These are phyloP conservation scores for Synergus laeviventris DNA, from an alignment of 2,888 invertebrate genomes.

Conservation along the genomic window DNA sequence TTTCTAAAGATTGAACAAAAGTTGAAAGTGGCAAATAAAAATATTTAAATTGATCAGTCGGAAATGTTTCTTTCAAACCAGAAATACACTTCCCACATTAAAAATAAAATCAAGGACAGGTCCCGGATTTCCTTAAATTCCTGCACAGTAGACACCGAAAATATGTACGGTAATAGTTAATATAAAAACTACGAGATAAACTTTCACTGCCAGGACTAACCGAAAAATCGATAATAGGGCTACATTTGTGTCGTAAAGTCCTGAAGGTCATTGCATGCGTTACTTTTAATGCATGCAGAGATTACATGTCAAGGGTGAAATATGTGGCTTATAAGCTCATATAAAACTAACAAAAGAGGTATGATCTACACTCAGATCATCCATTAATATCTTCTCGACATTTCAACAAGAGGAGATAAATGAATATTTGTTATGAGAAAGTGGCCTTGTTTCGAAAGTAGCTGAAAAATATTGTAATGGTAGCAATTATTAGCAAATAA, in stretches of 20 bases:
- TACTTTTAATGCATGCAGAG: neutral
- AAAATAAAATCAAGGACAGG: too few species aligned
- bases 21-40: too few species aligned
- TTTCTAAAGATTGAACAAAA: too few species aligned
- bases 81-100: too few species aligned
- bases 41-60: too few species aligned
- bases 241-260: conserved; percentile 8
- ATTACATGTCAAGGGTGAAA: conserved; percentile 28
- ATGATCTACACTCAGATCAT: neutral
- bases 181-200: neutral
- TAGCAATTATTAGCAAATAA: neutral
- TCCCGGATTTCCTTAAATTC: too few species aligned
- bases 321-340: neutral
- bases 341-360: neutral
- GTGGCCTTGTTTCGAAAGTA: neutral
- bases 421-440: conserved; percentile 4
- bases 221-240: conserved; percentile 11
- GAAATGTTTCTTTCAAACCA: too few species aligned
- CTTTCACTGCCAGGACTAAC: conserved; percentile 7
- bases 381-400: neutral
- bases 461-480: neutral
- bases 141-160: neutral
- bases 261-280: conserved; percentile 21
- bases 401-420: neutral
- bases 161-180: neutral